Base-by-base conservation (phyloP, 1,140 invertebrate genomes). In the Pseudobourletiella spinata region DNA sequence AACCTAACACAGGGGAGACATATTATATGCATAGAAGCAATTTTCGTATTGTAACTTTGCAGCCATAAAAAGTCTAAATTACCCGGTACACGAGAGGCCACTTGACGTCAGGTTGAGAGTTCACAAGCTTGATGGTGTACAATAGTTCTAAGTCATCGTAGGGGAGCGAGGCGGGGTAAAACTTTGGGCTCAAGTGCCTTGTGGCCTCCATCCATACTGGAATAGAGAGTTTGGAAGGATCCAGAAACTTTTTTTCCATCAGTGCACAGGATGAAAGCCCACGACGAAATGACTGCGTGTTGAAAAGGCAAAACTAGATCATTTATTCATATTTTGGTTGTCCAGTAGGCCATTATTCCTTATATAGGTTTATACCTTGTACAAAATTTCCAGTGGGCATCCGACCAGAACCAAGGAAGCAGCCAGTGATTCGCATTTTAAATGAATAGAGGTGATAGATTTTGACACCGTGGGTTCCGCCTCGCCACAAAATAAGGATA, bases 401-500 rank as follows among this genome's bases (percentile, higher is more conserved):
- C 85, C 86, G 61, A 86, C 79, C 3, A 86, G 77, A 1, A 88
- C 72, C 1, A 89, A 76, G 63, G 83, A 86, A 58, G 81, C 78
- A 48, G 87, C 82, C 4, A 89, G 73, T 67, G 88, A 83, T 65
- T 84, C 80, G 72, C 87, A 88, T 72, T 90, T 90, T 1, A 85
- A 79, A 69, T 90, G 87, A 6, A 90, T 82, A 3, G 68, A 67
- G 24, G 59, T 63, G 20, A 67, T 29, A 22, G 61, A 44, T 46
- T 70, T 70, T 3, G 62, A 63, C 14, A 30, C 18, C 16, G 60
- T 20, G 2, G 65, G 68, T 20, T 70, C 63, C 14, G 42, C 29
- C 25, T 67, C 30, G 24, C 68, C 68, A 48, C 65, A 65, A 61
- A 65, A 32, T 3, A 54, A 28, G 11, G 57, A 14, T n/a, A 67